These are phyloP conservation scores for Alectoris magna DNA, from an alignment of 2,797 vertebrate species.

Conservation along the genomic window DNA sequence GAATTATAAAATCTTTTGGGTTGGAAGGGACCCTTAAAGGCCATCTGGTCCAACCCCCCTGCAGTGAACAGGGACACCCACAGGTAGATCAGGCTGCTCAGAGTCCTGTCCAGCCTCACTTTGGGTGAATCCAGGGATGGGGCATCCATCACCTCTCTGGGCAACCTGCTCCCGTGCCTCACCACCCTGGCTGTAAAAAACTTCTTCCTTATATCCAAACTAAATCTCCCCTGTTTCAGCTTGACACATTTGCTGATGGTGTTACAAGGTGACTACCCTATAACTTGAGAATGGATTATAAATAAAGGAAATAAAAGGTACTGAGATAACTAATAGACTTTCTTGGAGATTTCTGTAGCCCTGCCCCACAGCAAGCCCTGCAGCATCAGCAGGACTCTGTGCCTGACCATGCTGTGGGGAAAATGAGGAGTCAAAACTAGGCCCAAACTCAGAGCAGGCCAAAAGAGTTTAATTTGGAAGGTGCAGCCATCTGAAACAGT, in stretches of 20 bases:
- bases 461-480: background rate
- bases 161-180: background rate
- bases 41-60: too few relatives aligned
- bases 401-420: background rate
- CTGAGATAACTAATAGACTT: background rate
- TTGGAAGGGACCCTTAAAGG: background rate
- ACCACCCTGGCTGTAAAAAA: background rate
- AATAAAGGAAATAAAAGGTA: background rate
- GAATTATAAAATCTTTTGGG: background rate
- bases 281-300: fast-evolving
- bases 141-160: background rate
- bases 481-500: background rate
- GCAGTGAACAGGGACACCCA: background rate
- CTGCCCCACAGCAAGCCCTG: background rate
- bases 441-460: background rate
- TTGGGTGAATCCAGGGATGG: background rate
- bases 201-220: background rate
- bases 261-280: background rate
- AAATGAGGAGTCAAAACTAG: background rate
- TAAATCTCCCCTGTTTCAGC: background rate
- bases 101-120: background rate
- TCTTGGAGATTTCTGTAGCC: background rate
- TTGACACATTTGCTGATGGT: background rate
- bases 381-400: background rate
- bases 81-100: background rate